phyloP scores from a whole-genome alignment of 2,888 invertebrate genomes.

The Protodeltote pygarga region DNA sequence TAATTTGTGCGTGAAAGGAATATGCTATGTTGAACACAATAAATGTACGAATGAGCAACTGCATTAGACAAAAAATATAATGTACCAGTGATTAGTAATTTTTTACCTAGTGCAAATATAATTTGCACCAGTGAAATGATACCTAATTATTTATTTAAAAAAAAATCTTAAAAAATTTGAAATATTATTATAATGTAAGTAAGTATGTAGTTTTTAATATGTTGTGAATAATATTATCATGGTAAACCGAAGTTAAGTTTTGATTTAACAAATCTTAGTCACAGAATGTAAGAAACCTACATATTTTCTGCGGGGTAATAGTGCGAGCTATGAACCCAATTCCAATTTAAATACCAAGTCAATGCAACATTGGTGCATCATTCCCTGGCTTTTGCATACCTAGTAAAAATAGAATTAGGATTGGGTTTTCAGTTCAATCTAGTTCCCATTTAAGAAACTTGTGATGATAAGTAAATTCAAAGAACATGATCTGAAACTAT shows the following conservation, averaged over 20 bases:
- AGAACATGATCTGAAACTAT: constrained; percentile 26
- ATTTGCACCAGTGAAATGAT: constrained; percentile 22
- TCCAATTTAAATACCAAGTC: no score
- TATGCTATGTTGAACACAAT: constrained; percentile 9
- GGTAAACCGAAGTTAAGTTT: not conserved
- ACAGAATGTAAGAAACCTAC: no score
- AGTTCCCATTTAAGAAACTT: no score
- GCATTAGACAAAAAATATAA: constrained; percentile 1
- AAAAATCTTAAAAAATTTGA: not conserved
- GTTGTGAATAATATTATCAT: constrained; percentile 21
- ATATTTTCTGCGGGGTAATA: no score
- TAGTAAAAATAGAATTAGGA: no score
- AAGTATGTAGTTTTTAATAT: not conserved
- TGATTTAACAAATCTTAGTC: constrained; percentile 1
- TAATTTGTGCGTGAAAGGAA: constrained; percentile 2
- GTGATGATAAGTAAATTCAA: no score
- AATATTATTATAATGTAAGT: no score
- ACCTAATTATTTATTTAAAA: constrained; percentile 20
- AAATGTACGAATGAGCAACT: constrained; percentile 14
- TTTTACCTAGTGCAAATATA: constrained; percentile 22
- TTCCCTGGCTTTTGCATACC: no score
- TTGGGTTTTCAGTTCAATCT: no score
- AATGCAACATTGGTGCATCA: no score
- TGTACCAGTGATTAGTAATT: constrained; percentile 39
- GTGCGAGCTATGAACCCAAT: no score